Base-by-base conservation (phyloP, 1,140 invertebrate species). In the Scylla paramamosain region DNA sequence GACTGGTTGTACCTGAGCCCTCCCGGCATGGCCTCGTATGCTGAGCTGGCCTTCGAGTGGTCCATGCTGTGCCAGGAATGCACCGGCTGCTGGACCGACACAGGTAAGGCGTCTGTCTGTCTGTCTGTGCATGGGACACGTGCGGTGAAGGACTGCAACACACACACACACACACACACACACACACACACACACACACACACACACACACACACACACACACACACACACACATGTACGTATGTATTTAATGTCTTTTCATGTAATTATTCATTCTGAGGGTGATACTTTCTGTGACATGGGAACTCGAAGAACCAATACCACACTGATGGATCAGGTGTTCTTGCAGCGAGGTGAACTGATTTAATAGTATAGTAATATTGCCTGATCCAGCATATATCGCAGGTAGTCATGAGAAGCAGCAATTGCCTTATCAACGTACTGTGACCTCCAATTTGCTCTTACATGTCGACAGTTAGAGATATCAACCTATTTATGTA, bases 41-140 rank as follows among this genome's bases (percentile, higher is more conserved):
- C 97, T 96, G 97, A 97, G 96, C 97, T 97, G 95, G 96, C 97
- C 95, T 97, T 97, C 96, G 97, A 97, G 96, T 97, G 97, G 97
- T 97, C 97, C 96, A 97, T 97, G 96, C 97, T 97, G 48, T 97
- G 97, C 96, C 97, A 97, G 96, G 97, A 97, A 87, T 97, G 97
- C 96, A 97, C 97, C 29, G 97, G 97, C 95, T 97, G 97, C 96
- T 97, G 92, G 92, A 93, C 92, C 32, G 92, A 93, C 32, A 93
- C 92, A 93, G 92, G 92, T 93, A 48, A 94, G 86, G 39, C 59
- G 20, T 31, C 12, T 6, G 28, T 59, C 16, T 59, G 20, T 31
- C 12, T 6, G 28, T 59, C 16, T 59, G 52, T 59, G 10, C 16
- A 14, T 59, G 52, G 46, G 32, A 46, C 45, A 25, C 0, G 46